Percentiles rank a stretch among this genome's conserved stretches.
These are phyloP conservation scores for Caenorhabditis drosophilae DNA, from an alignment of 2,888 invertebrate species.

Conservation along the genomic window DNA sequence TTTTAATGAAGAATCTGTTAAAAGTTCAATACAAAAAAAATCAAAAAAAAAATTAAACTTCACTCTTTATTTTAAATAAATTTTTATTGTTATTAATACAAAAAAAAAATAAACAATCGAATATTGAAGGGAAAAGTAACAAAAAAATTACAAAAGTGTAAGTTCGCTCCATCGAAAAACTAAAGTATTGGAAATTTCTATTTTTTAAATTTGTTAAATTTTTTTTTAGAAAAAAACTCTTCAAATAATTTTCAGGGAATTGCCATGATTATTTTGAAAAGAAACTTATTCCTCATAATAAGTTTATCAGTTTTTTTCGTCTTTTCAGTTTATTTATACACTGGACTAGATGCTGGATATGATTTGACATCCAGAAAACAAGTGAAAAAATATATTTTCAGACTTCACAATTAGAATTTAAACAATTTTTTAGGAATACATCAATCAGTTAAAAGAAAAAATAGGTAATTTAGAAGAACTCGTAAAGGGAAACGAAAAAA, in stretches of 20 bases:
- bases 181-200: too few species aligned
- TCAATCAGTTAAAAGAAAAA: constrained; percentile 25
- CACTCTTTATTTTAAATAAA: too few species aligned
- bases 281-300: constrained; percentile 21
- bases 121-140: too few species aligned
- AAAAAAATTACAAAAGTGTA: too few species aligned
- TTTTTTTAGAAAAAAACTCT: neutral
- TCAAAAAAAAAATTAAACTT: too few species aligned
- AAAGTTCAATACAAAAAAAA: too few species aligned
- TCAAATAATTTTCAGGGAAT: neutral
- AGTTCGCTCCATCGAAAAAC: too few species aligned
- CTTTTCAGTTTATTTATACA: constrained; percentile 28
- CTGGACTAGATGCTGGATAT: constrained; percentile 26
- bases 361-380: too few species aligned
- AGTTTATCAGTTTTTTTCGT: constrained; percentile 24
- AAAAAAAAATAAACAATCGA: too few species aligned
- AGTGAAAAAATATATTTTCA: constrained; percentile 20
- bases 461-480: constrained; percentile 15
- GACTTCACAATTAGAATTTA: neutral
- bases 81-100: too few species aligned
- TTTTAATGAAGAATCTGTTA: too few species aligned
- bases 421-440: constrained; percentile 12
- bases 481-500: constrained; percentile 26
- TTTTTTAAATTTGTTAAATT: neutral
- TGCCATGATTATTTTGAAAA: neutral